Conservation (phyloP, 64 coral and sea anemone genomes). For the Actinia tenebrosa region DNA sequence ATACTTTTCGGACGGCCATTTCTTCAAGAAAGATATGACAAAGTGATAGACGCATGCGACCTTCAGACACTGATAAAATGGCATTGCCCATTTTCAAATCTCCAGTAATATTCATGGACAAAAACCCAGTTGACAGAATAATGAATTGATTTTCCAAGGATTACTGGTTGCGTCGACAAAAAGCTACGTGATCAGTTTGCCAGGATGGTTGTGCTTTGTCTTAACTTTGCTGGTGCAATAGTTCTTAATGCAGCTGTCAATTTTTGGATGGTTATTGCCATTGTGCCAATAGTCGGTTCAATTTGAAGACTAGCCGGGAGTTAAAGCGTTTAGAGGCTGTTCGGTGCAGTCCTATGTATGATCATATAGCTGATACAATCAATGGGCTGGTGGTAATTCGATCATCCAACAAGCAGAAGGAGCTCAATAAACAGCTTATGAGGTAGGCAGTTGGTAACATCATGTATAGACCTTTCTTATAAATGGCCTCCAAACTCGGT, state of each 20-base stretch:
- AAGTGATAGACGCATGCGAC: background rate
- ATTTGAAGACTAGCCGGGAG: slow-evolving; percentile 13
- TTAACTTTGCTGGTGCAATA: background rate
- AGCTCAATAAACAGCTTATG: background rate
- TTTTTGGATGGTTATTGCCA: slow-evolving; percentile 18
- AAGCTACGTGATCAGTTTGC: slow-evolving; percentile 23
- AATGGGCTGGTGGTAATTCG: slow-evolving; percentile 24
- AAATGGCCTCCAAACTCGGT: too few relatives aligned
- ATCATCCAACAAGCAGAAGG: background rate
- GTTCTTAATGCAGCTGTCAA: slow-evolving; percentile 6
- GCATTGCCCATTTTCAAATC: slow-evolving; percentile 42
- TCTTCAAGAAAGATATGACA: slow-evolving; percentile 7
- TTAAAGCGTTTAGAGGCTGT: slow-evolving; percentile 20
- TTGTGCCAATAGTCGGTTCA: slow-evolving; percentile 20
- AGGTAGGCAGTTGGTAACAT: background rate
- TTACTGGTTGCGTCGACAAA: slow-evolving; percentile 33
- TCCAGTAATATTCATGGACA: slow-evolving; percentile 49
- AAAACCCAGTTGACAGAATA: slow-evolving; percentile 60
- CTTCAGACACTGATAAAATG: slow-evolving; percentile 36
- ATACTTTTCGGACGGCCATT: background rate
- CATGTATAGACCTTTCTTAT: background rate
- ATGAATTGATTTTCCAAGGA: slow-evolving; percentile 74
- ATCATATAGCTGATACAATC: slow-evolving; percentile 26
- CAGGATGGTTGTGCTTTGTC: slow-evolving; percentile 18
- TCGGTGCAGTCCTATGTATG: slow-evolving; percentile 29